Base-by-base conservation (phyloP, 2,888 invertebrate genomes). In the Drosophila phalerata region DNA sequence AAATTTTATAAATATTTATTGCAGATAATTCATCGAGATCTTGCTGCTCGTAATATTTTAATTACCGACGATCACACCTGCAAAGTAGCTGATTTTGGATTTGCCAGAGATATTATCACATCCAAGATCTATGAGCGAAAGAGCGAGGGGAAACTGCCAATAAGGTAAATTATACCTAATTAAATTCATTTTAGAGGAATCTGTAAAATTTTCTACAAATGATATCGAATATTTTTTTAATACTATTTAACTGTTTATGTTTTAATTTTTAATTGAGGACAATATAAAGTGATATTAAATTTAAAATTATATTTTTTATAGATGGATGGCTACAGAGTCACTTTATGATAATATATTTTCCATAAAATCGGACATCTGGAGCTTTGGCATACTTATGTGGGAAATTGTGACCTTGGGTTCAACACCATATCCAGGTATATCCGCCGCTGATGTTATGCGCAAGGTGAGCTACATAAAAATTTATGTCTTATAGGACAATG, bases 251-350 rank as follows among this genome's bases (percentile, higher is more conserved):
- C 5, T 28, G 6, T 28, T 28, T 28, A 6, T 2, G 28, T 28
- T 6, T 28, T 28, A 4, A 22, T 22, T 32, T 32, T 38, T 8
- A 38, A 17, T 40, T 40, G 15, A 40, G 9, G 10, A 17, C 15
- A 40, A 40, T 17, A 3, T 17, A 0, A 10, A 4, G 11, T 0
- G 10, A 10, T 9, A 40, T 40, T 11, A 1, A 9, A 19, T 19
- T 6, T 13, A 19, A 1, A 11, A 13, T 13, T 5, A 30, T 34
- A 4, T 32, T 8, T n/a, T 57, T 43, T 49, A 1, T 91, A 95
- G 98, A 91, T 98, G 98, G 98, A 98, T 98, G 98, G 97, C 98
- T 0, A 97, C 98, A 0, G 98, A 98, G 90, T 97, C 98, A 1
- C 94, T 98, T 1, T 97, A 97, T 92, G 98, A 98, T 91, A 98